A percentile compares a stretch with the other conserved stretches of the same genome.
These are phyloP conservation scores for Habrosyne pyritoides DNA, from an alignment of 2,888 invertebrate genomes.

Conservation along the genomic window DNA sequence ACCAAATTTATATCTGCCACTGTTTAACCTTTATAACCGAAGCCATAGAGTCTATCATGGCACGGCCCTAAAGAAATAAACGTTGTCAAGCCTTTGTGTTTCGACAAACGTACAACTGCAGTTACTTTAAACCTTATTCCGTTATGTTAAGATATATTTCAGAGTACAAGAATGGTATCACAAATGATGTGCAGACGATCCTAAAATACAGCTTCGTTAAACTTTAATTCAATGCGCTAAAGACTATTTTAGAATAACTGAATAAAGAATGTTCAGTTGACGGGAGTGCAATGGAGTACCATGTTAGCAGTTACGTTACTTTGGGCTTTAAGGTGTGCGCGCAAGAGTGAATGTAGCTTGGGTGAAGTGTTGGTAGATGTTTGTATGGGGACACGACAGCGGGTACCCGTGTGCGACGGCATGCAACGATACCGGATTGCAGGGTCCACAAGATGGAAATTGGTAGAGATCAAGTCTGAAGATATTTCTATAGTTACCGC, in stretches of 20 bases:
- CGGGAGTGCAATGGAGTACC: slow-evolving; percentile 22
- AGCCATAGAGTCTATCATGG: slow-evolving; percentile 14
- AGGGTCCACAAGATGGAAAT: slow-evolving; percentile 43
- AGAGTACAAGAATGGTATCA: slow-evolving; percentile 8
- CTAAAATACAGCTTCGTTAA: slow-evolving; percentile 7
- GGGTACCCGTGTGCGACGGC: slow-evolving; percentile 74
- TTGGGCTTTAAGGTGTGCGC: not conserved
- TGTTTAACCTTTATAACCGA: not conserved
- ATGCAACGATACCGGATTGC: slow-evolving; percentile 66
- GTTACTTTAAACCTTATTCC: slow-evolving; percentile 31
- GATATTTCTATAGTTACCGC: not conserved
- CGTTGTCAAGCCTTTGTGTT: slow-evolving; percentile 15
- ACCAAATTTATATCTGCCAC: slow-evolving; percentile 21
- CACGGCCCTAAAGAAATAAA: not conserved
- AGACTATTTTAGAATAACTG: slow-evolving; percentile 16
- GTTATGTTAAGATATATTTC: slow-evolving; percentile 26
- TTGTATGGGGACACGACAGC: slow-evolving; percentile 56
- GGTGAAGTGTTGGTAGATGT: slow-evolving; percentile 15
- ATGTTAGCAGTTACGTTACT: slow-evolving; percentile 16
- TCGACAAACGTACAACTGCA: slow-evolving; percentile 25
- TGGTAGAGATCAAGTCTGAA: slow-evolving; percentile 21
- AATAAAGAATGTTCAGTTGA: slow-evolving; percentile 15
- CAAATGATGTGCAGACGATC: not conserved
- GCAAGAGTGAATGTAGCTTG: slow-evolving; percentile 26
- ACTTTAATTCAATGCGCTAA: slow-evolving; percentile 14